Percentiles rank a stretch among this genome's conserved stretches.
These are phyloP conservation scores for Calyptomena viridis DNA, from an alignment of 2,113 vertebrate species.

Conservation along the genomic window DNA sequence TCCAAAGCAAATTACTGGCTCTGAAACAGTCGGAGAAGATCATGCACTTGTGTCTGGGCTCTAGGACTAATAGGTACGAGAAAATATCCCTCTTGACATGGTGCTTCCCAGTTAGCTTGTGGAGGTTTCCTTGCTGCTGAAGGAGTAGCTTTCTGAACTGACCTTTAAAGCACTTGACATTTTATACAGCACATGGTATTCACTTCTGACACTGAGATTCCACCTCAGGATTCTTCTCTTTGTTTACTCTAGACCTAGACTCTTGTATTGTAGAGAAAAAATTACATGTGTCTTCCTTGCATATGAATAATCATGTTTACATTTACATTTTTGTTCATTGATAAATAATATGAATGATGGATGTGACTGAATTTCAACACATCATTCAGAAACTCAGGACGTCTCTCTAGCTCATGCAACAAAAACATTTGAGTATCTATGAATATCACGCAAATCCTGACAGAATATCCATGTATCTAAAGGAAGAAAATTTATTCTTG, in stretches of 20 bases:
- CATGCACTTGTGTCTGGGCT: accelerated
- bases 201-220: not conserved
- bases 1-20: not conserved
- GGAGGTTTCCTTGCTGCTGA: not conserved
- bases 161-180: not conserved
- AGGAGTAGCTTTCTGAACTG: not conserved
- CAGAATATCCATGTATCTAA: not conserved
- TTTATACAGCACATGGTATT: not conserved
- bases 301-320: not conserved
- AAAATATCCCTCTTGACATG: accelerated
- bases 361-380: not conserved
- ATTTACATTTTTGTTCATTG: not conserved
- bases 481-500: not conserved
- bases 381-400: not conserved
- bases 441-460: not conserved
- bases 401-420: not conserved
- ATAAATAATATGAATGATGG: not conserved
- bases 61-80: too few species aligned
- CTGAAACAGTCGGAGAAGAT: too few species aligned
- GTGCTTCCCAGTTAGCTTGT: not conserved
- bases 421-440: not conserved
- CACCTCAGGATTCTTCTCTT: not conserved
- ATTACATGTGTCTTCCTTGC: not conserved
- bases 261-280: not conserved
- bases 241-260: not conserved